phyloP scores from a whole-genome alignment of 2,113 vertebrate species.

The Chloropsis cyanopogon region DNA sequence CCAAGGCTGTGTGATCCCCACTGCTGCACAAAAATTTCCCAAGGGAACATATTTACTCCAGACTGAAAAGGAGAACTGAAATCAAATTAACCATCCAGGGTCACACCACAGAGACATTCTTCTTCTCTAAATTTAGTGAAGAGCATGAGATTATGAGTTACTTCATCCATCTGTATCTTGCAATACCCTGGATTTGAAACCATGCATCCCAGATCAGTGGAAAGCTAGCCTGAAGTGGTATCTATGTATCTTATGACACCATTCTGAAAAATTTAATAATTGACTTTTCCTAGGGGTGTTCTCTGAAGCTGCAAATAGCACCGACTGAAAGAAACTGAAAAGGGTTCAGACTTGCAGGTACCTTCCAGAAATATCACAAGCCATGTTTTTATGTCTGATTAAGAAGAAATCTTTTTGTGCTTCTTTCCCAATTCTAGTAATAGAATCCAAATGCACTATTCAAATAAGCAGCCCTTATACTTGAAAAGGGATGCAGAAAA shows the following conservation, averaged over 20 bases:
- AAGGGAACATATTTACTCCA: not conserved
- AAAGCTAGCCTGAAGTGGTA: not conserved
- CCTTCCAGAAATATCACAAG: not conserved
- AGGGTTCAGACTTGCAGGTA: not conserved
- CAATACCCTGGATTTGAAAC: not conserved
- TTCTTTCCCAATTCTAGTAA: not conserved
- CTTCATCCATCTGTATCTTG: not conserved
- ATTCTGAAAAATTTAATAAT: conserved; percentile 16
- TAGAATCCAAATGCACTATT: not conserved
- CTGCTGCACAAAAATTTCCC: not conserved
- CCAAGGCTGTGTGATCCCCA: not conserved
- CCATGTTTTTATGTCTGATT: not conserved
- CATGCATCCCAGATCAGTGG: not conserved
- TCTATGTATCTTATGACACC: not conserved
- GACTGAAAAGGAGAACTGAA: not conserved
- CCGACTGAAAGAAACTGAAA: not conserved
- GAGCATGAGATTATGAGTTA: not conserved
- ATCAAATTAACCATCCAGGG: not conserved
- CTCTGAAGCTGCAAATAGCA: conserved; percentile 2
- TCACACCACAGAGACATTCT: not conserved
- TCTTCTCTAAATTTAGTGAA: conserved; percentile 21
- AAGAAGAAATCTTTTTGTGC: not conserved
- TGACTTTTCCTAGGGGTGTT: not conserved
- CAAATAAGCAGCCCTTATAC: not conserved
- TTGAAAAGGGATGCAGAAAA: not conserved